Evolutionary conservation across 2,113 vertebrate species (phyloP).

Genomic region (Oryzias javanicus): DNA sequence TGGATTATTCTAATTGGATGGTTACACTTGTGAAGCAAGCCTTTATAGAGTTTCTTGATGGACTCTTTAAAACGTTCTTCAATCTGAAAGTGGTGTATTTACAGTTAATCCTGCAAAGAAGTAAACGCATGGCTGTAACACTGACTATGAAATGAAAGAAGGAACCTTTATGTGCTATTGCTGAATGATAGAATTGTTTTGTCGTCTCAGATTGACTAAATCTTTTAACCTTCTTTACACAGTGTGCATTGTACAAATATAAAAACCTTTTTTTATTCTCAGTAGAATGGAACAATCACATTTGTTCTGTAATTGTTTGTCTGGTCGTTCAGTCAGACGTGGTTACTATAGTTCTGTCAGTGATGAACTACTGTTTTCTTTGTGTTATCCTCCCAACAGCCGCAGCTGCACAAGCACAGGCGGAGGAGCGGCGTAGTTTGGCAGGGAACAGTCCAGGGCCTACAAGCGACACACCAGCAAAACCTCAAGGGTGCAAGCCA

Average conservation of each 20-base stretch:
- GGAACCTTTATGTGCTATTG: slow-evolving; percentile 12
- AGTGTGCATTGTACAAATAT: neutral
- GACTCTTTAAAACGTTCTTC: too few species aligned
- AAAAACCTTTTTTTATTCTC: too few species aligned
- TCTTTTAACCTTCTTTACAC: slow-evolving; percentile 36
- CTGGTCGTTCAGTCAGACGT: too few species aligned
- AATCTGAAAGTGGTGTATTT: too few species aligned
- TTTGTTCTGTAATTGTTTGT: too few species aligned
- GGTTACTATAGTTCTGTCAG: neutral
- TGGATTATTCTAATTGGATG: too few species aligned
- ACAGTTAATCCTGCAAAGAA: too few species aligned
- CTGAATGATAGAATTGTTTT: slow-evolving; percentile 61
- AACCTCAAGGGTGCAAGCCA: slow-evolving; percentile 77
- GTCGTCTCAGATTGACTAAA: slow-evolving; percentile 24
- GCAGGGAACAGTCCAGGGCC: slow-evolving; percentile 70
- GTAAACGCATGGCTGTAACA: slow-evolving; percentile 11
- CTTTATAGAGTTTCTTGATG: too few species aligned
- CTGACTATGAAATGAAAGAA: slow-evolving; percentile 11
- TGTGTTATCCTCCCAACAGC: slow-evolving; percentile 67
- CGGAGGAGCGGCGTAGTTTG: slow-evolving; percentile 86
- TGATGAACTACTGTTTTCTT: slow-evolving; percentile 14
- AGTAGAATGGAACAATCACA: too few species aligned
- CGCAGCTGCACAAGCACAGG: slow-evolving; percentile 88
- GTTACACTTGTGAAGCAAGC: too few species aligned
- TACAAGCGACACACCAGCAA: slow-evolving; percentile 66